Evolutionary conservation across 2,888 invertebrate genomes (phyloP).

Genomic region (Zaprionus bogoriensis): DNA sequence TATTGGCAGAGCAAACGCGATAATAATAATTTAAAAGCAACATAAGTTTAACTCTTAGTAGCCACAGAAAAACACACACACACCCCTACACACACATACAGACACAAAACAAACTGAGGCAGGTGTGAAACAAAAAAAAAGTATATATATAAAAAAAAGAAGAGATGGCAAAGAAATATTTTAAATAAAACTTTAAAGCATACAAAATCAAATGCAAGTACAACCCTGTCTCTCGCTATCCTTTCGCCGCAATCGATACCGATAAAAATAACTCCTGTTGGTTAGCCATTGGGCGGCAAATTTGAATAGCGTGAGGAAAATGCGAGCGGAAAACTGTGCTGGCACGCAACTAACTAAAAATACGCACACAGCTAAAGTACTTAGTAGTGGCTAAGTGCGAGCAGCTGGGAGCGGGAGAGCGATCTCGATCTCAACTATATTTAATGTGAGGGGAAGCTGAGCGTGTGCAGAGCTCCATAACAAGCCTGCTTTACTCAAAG

Average conservation of each 20-base stretch:
- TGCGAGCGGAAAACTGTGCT: background rate
- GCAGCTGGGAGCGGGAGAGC: too few species aligned
- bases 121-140: slow-evolving; percentile 34
- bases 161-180: slow-evolving; percentile 65
- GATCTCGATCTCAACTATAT: too few species aligned
- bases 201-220: slow-evolving; percentile 43
- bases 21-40: slow-evolving; percentile 67
- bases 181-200: slow-evolving; percentile 75
- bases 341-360: slow-evolving; percentile 56
- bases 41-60: slow-evolving; percentile 60
- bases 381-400: slow-evolving; percentile 33
- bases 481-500: too few species aligned
- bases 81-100: slow-evolving; percentile 17
- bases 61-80: slow-evolving; percentile 15
- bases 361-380: slow-evolving; percentile 61
- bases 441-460: too few species aligned
- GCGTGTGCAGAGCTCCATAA: too few species aligned
- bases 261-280: background rate
- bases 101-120: slow-evolving; percentile 24
- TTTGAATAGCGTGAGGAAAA: background rate
- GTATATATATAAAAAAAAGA: slow-evolving; percentile 11
- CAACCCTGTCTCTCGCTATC: background rate
- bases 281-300: background rate
- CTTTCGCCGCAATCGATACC: background rate
- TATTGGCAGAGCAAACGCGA: slow-evolving; percentile 52